Conservation (phyloP, 2,797 vertebrate genomes). For the Microctenopoma stevenorrisi region DNA sequence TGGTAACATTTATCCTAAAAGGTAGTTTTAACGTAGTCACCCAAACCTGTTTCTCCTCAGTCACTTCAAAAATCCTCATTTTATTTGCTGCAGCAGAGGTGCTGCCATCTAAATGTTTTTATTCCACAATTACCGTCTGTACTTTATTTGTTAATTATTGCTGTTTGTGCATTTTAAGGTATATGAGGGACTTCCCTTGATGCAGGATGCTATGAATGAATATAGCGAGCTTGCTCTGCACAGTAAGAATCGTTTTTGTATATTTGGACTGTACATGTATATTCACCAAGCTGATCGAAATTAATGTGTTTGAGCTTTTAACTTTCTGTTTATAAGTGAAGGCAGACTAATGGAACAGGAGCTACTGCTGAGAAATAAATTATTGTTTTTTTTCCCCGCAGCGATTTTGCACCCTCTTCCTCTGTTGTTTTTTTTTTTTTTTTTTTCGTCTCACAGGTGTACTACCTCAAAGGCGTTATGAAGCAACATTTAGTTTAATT, state of each 20-base stretch:
- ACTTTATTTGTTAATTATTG: slow-evolving; percentile 51
- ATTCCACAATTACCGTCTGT: slow-evolving; percentile 52
- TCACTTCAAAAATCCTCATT: slow-evolving; percentile 46
- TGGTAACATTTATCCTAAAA: slow-evolving; percentile 52
- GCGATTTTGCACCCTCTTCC: slow-evolving; percentile 32
- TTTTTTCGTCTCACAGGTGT: slow-evolving; percentile 58
- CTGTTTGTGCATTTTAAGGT: slow-evolving; percentile 65
- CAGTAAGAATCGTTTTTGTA: slow-evolving; percentile 67
- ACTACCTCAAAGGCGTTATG: slow-evolving; percentile 77
- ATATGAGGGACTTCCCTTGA: slow-evolving; percentile 53
- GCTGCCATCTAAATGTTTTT: slow-evolving; percentile 62
- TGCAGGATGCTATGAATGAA: slow-evolving; percentile 44
- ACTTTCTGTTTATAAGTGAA: slow-evolving; percentile 54
- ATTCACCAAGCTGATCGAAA: slow-evolving; percentile 65
- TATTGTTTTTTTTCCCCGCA: slow-evolving; percentile 2
- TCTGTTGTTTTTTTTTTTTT: neutral
- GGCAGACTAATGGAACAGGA: slow-evolving; percentile 26
- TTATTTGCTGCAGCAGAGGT: slow-evolving; percentile 57
- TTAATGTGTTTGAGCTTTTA: slow-evolving; percentile 72
- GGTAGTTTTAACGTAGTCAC: slow-evolving; percentile 48
- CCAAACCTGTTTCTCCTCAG: slow-evolving; percentile 5
- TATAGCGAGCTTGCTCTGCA: slow-evolving; percentile 49
- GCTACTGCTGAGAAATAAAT: slow-evolving; percentile 29
- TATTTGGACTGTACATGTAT: slow-evolving; percentile 80
- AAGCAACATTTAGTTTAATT: slow-evolving; percentile 47